Base-by-base conservation (phyloP, 2,797 vertebrate genomes). In the Enteromius mattozi region DNA sequence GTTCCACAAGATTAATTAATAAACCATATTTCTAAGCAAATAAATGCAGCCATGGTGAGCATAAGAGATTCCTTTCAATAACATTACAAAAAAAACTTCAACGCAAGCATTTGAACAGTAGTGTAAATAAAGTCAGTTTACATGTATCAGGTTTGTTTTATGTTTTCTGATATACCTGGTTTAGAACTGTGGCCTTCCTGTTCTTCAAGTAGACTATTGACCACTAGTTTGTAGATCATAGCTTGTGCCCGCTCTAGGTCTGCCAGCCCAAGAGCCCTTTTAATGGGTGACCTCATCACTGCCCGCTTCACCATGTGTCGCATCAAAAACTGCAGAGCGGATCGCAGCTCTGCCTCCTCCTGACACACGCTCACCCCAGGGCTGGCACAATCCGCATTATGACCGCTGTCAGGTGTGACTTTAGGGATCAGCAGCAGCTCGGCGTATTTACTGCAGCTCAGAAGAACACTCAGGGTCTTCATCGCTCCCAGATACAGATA, bases 301-400 rank as follows among this genome's bases (percentile, higher is more conserved):
- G 98, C 98, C 1, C 98, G 94, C 87, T 98, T 99, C 87, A 99
- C 98, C 98, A 99, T 99, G 85, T 99, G 97, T 10, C 98, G 95
- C 98, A 99, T 99, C 66, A 99, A 93, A 86, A 99, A 98, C 93
- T 99, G 98, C 91, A 99, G 90, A 2, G 98, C 97, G 0, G 97
- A 96, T 0, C 98, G 94, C 95, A 99, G 96, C 91, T 99, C 98
- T 78, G 95, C 96, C 1, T 99, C 98, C 81, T 99, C 98, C 1
- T 97, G 97, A 54, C 96, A 96, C 6, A 96, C 95, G 0, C 95
- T 93, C 0, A 96, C 93, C 4, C 93, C 94, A 0, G 90, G 76
- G 47, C 87, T 86, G 0, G 90, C 49, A 49, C 91, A 92, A 77
- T 99, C 98, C 0, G 97, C 97, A 56, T 99, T 99, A 93, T 99